Percentiles rank a stretch among this genome's conserved stretches.
These are phyloP conservation scores for Oophaga sylvatica DNA, from an alignment of 2,797 vertebrate species.

Conservation along the genomic window DNA sequence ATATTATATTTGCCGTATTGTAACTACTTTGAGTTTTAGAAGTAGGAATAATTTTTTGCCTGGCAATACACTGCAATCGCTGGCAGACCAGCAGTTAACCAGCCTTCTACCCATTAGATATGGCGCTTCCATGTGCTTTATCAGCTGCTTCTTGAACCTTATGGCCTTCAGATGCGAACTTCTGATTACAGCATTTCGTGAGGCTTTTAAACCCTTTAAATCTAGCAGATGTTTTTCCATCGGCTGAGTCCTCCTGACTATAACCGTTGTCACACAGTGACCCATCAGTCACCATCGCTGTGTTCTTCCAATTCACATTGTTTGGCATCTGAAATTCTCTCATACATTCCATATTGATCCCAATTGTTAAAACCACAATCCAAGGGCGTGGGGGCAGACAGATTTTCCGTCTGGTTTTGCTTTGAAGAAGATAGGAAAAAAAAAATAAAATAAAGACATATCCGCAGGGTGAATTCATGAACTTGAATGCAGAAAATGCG, in stretches of 20 bases:
- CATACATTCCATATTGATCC: slow-evolving; percentile 60
- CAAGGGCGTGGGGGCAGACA: slow-evolving; percentile 26
- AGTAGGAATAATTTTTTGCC: no score
- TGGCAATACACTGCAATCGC: no score
- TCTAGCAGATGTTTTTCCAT: slow-evolving; percentile 23
- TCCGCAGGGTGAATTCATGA: slow-evolving; percentile 56
- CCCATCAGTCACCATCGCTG: not conserved
- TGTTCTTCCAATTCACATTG: slow-evolving; percentile 4
- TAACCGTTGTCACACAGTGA: not conserved
- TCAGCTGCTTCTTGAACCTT: not conserved
- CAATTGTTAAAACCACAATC: slow-evolving; percentile 46
- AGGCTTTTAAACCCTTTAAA: not conserved
- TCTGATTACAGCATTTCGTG: slow-evolving; percentile 12
- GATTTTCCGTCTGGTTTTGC: slow-evolving; percentile 56
- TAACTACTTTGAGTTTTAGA: no score
- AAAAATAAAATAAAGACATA: slow-evolving; percentile 36
- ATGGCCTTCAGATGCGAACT: slow-evolving; percentile 16
- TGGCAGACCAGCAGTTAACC: not conserved
- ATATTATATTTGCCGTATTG: no score
- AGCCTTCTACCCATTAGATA: not conserved
- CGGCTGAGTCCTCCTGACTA: not conserved
- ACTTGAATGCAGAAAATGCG: slow-evolving; percentile 57
- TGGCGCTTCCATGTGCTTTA: not conserved
- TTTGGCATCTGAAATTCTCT: slow-evolving; percentile 39
- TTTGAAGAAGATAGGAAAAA: slow-evolving; percentile 59